phyloP scores from a whole-genome alignment of 2,888 invertebrate species.

The Trichopria drosophilae region DNA sequence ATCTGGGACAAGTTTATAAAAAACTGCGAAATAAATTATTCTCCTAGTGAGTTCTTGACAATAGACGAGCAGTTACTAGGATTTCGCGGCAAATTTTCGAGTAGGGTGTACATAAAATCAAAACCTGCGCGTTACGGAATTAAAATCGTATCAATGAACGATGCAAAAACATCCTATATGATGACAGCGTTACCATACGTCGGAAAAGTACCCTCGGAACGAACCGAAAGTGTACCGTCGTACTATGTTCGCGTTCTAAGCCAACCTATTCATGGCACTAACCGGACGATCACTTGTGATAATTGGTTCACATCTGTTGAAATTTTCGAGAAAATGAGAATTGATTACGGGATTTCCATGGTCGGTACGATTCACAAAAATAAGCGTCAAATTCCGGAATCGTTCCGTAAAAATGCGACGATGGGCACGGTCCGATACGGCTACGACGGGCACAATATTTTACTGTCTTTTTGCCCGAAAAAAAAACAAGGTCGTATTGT shows the following conservation, averaged over 20 bases:
- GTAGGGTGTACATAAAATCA: too few species aligned
- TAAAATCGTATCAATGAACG: slow-evolving; percentile 15
- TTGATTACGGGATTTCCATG: background rate
- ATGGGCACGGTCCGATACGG: too few species aligned
- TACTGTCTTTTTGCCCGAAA: slow-evolving; percentile 1
- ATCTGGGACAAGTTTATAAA: too few species aligned
- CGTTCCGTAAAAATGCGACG: slow-evolving; percentile 1
- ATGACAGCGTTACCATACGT: slow-evolving; percentile 7
- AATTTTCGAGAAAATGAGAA: slow-evolving; percentile 4
- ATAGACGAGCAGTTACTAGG: too few species aligned
- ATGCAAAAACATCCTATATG: slow-evolving; percentile 10
- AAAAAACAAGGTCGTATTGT: slow-evolving; percentile 7
- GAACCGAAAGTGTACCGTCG: slow-evolving; percentile 11
- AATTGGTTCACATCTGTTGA: slow-evolving; percentile 12
- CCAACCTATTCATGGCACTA: slow-evolving; percentile 7
- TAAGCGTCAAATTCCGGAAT: slow-evolving; percentile 17
- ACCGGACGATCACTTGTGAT: slow-evolving; percentile 8
- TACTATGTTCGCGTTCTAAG: slow-evolving; percentile 16
- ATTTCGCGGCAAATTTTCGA: too few species aligned
- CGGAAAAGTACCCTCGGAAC: background rate
- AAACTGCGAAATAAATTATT: too few species aligned
- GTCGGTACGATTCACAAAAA: slow-evolving; percentile 27
- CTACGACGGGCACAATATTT: too few species aligned
- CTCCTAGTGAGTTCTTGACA: too few species aligned
- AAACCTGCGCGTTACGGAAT: too few species aligned